Base-by-base conservation (phyloP, 1,140 invertebrate genomes). In the Luehdorfia chinensis region DNA sequence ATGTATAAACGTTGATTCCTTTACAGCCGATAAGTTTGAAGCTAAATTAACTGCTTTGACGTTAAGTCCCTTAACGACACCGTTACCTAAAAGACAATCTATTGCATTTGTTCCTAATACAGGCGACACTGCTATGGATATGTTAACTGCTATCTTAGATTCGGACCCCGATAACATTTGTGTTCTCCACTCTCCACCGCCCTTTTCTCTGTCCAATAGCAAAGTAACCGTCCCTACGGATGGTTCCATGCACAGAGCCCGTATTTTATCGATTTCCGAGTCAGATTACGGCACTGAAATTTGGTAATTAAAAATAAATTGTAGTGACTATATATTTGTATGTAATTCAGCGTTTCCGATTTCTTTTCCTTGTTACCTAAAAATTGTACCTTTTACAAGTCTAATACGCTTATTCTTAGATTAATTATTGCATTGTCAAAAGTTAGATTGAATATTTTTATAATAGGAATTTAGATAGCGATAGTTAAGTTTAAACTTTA, bases 251-350 rank as follows among this genome's bases (percentile, higher is more conserved):
- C 87, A 88, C 60, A 76, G 83, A 51, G 88, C 89, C 51, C 80
- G 84, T 66, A 85, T 90, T 47, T 71, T 90, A 52, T 88, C 73
- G 41, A 85, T 90, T 49, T 89, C 88, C 32, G 89, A 89, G 66
- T 89, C 89, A 1, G 84, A 89, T 25, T 89, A 89, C 50, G 91
- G 92, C 49, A 93, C 92, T 16, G 93, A 94, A 84, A 94, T 94
- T 63, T 94, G 93, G 93, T 94, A 88, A 79, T 36, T 43, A 21
- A n/a, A 34, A 41, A 33, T 41, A 33, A 49, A 6, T 15, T 61
- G 50, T 25, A 31, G 30, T 54, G 61, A 71, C 19, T 21, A 31
- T 12, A 6, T 13, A 31, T 13, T 11, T 31, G 2, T 12, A 31
- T n/a, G n/a, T n/a, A n/a, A n/a, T n/a, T n/a, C n/a, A n/a, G n/a